Evolutionary conservation across 1,140 invertebrate species (phyloP), one percentile per base, ranked within the genome.

Genomic region (Dendrolimus kikuchii): DNA sequence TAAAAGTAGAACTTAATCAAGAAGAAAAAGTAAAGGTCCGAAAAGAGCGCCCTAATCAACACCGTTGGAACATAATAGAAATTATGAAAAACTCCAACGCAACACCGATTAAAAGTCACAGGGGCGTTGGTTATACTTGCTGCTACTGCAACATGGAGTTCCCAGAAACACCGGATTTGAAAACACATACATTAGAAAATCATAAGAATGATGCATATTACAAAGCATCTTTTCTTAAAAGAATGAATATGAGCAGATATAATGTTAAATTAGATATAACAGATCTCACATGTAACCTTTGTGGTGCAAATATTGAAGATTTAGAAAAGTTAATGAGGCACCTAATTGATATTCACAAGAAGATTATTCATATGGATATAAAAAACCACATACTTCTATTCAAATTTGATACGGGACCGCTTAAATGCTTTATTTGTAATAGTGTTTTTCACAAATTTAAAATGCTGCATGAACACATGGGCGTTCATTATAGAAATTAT

Each of bases 401-500:
- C 23, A 77, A 75, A 56, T 77, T 78, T 39, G 64, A 67, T 4
- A 49, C 49, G 5, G 69, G 72, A 5, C 48, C 45, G 2, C 49
- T 73, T 2, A 50, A 57, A n/a, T 81, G 76, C 43, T 66, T 55
- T n/a, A 64, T 76, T 1, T 81, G 76, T 40, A 42, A 55, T 4
- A 72, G 65, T 7, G 54, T 57, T 23, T 79, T 74, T 44, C 66
- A 69, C 7, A 74, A 70, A 55, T 79, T 76, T 45, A 69, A 70
- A 48, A 57, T 58, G 2, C 38, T 81, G 6, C 54, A 65, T 7
- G 61, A 71, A 23, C 78, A 81, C 44, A 81, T 79, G 69, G 68
- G 77, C 10, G 58, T 55, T 4, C 78, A 81, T 53, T 81, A 72
- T 23, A 68, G 67, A 9, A 79, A 78, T 55, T 77, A 67, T 39